phyloP scores from a whole-genome alignment of 2,113 vertebrate species.

The Actenoides hombroni region DNA sequence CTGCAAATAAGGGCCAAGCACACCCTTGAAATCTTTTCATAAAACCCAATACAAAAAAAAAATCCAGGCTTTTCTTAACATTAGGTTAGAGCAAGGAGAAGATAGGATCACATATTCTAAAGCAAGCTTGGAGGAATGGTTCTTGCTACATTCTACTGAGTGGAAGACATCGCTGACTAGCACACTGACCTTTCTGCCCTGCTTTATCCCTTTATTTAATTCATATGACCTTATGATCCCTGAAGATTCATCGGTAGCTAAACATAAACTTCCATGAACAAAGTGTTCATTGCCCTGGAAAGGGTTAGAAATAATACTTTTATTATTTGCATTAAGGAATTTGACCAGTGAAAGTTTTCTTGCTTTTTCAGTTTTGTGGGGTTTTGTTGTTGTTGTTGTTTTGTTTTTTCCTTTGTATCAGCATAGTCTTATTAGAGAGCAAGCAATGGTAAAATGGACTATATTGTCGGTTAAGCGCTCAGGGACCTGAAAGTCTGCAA shows the following conservation, averaged over 20 bases:
- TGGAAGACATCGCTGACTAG: background rate
- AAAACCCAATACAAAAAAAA: background rate
- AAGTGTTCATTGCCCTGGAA: background rate
- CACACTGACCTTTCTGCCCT: background rate
- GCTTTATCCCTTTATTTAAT: background rate
- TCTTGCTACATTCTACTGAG: background rate
- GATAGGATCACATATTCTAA: background rate
- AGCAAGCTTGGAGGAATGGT: background rate
- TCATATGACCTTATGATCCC: background rate
- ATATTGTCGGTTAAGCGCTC: background rate
- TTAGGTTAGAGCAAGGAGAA: background rate
- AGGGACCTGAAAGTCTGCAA: background rate
- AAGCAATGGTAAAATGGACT: background rate
- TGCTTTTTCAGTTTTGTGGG: background rate
- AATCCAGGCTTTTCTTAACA: background rate
- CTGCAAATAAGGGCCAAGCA: background rate
- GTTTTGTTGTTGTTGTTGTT: too few species aligned
- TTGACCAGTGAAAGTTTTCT: background rate
- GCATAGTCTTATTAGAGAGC: background rate
- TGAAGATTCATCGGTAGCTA: background rate
- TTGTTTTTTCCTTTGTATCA: background rate
- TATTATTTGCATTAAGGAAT: background rate
- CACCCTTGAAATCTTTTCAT: background rate
- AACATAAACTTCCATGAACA: background rate
- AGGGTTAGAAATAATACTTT: background rate